Evolutionary conservation across 2,888 invertebrate species (phyloP).

Genomic region (Cremastinae sp.): DNA sequence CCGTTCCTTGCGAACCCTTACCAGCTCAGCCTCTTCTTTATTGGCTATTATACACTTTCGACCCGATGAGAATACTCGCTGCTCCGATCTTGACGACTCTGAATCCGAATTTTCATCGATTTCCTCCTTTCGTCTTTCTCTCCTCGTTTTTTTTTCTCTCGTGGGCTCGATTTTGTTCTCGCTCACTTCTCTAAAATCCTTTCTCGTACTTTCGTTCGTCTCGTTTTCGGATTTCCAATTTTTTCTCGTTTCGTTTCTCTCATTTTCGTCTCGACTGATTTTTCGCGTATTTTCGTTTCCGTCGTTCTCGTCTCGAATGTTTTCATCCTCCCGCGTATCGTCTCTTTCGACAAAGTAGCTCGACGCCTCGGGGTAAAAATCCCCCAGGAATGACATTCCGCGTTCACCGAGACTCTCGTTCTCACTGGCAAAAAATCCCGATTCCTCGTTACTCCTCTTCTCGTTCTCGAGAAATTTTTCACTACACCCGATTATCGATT

Average conservation of each 20-base stretch:
- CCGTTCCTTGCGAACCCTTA: constrained; percentile 31
- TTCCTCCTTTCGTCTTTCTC: too few species aligned
- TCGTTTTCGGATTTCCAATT: neutral
- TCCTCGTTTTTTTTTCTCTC: too few species aligned
- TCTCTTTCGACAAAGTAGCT: constrained; percentile 33
- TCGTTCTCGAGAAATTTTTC: constrained; percentile 15
- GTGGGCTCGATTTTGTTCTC: too few species aligned
- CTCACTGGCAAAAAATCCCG: neutral
- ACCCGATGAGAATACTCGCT: too few species aligned
- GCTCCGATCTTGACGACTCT: too few species aligned
- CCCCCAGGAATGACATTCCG: constrained; percentile 66
- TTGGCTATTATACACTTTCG: too few species aligned
- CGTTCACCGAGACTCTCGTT: constrained; percentile 7
- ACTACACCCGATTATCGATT: constrained; percentile 69
- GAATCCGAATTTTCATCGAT: too few species aligned
- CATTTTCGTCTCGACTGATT: too few species aligned
- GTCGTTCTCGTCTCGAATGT: constrained; percentile 39
- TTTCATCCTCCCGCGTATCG: constrained; percentile 15
- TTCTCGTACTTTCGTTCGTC: neutral
- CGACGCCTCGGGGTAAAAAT: constrained; percentile 68
- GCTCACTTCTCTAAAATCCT: too few species aligned
- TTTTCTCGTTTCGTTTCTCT: too few species aligned
- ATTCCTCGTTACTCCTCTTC: constrained; percentile 23
- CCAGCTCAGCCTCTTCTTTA: too few species aligned
- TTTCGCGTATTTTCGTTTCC: constrained; percentile 62